Evolutionary conservation across 2,113 vertebrate genomes (phyloP).

Genomic region (Alectura lathami): DNA sequence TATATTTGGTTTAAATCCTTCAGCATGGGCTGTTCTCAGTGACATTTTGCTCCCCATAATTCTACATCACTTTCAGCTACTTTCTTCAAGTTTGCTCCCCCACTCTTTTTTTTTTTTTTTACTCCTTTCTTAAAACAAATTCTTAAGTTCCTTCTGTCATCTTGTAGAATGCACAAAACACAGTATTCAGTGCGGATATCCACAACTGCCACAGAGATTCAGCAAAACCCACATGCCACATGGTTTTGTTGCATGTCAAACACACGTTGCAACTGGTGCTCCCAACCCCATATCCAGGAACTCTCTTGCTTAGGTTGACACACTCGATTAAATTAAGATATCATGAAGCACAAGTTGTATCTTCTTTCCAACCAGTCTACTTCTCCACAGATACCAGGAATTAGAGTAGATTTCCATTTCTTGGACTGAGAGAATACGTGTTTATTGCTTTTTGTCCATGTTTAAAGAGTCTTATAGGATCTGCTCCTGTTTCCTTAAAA

Average conservation of each 20-base stretch:
- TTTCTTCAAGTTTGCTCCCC: neutral
- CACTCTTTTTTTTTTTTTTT: neutral
- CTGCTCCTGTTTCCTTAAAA: neutral
- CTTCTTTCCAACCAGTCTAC: neutral
- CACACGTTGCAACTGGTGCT: neutral
- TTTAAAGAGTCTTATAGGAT: neutral
- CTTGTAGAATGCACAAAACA: neutral
- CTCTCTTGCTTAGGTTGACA: neutral
- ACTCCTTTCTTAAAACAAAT: neutral
- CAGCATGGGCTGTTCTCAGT: accelerated
- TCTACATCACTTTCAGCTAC: neutral
- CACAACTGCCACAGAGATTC: neutral
- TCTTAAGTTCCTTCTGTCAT: neutral
- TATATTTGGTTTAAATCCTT: neutral
- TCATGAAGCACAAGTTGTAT: neutral
- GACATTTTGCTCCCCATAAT: neutral
- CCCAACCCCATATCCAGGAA: neutral
- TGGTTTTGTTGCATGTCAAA: accelerated
- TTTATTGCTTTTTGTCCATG: neutral
- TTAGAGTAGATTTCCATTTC: neutral
- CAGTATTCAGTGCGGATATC: neutral
- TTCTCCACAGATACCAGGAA: neutral
- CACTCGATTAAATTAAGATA: neutral
- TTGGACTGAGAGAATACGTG: neutral
- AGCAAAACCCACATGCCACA: neutral